These are phyloP conservation scores for Mycteria americana DNA, from an alignment of 2,797 vertebrate genomes.

Conservation along the genomic window DNA sequence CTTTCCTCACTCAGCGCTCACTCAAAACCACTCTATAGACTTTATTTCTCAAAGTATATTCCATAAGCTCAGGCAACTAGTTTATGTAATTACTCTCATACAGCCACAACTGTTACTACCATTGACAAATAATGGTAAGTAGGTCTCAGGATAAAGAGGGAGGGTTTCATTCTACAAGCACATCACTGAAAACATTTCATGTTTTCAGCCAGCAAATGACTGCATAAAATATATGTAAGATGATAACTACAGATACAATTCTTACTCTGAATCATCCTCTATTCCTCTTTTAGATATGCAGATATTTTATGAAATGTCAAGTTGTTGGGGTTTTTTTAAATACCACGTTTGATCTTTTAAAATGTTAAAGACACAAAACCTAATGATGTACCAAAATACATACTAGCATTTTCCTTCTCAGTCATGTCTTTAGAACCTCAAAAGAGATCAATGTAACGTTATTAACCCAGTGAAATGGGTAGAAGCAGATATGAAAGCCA, in stretches of 20 bases:
- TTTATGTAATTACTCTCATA: background rate
- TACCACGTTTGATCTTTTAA: background rate
- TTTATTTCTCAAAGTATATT: background rate
- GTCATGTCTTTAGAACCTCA: background rate
- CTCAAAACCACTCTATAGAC: background rate
- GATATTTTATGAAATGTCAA: background rate
- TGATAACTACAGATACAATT: background rate
- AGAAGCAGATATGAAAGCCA: background rate
- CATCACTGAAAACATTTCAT: background rate
- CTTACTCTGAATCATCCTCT: background rate
- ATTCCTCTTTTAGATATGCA: background rate
- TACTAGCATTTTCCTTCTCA: background rate
- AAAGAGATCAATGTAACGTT: background rate
- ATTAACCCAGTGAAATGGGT: background rate
- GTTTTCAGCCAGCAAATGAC: background rate
- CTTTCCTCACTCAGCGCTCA: background rate
- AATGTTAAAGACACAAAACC: background rate
- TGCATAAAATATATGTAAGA: background rate
- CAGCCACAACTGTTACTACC: background rate
- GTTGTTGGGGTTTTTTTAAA: background rate
- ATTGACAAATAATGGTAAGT: rapidly evolving
- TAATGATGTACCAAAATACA: background rate
- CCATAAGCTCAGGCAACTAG: background rate
- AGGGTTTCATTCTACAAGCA: background rate
- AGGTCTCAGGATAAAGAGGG: background rate